Conservation (phyloP, 2,888 invertebrate species). For the Spisula subtruncata region DNA sequence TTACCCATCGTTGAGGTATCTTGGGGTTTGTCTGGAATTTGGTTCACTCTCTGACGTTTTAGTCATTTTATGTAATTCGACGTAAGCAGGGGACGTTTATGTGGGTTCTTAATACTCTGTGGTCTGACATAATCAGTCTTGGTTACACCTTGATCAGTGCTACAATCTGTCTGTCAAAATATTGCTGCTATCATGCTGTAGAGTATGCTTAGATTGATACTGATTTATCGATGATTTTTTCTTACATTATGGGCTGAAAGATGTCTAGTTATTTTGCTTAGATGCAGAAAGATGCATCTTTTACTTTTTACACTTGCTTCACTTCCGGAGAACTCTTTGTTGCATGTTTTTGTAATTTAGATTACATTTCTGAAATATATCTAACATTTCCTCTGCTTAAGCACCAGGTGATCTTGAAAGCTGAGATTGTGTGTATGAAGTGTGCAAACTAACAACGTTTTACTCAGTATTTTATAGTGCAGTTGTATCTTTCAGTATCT, state of each 20-base stretch:
- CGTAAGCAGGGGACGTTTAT: background rate
- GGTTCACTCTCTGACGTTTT: background rate
- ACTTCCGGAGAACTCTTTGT: background rate
- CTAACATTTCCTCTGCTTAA: background rate
- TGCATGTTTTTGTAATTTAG: background rate
- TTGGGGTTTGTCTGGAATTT: background rate
- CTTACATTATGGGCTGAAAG: background rate
- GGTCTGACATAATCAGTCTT: background rate
- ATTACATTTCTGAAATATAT: constrained; percentile 1
- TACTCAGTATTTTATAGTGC: too few relatives aligned
- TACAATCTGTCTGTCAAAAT: background rate
- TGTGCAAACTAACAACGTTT: background rate
- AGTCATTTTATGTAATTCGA: background rate
- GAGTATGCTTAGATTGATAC: background rate
- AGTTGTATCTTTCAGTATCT: background rate
- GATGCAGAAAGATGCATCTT: background rate
- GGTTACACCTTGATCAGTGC: background rate
- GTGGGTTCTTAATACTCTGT: background rate
- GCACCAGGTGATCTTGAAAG: background rate
- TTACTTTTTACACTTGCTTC: background rate
- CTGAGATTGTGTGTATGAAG: background rate
- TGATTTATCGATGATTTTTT: background rate
- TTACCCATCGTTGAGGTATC: background rate
- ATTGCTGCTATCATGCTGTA: background rate
- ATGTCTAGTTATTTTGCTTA: background rate